Evolutionary conservation across 2,888 invertebrate species (phyloP), one percentile per base, ranked within the genome.

Genomic region (Dasysyrphus albostriatus): DNA sequence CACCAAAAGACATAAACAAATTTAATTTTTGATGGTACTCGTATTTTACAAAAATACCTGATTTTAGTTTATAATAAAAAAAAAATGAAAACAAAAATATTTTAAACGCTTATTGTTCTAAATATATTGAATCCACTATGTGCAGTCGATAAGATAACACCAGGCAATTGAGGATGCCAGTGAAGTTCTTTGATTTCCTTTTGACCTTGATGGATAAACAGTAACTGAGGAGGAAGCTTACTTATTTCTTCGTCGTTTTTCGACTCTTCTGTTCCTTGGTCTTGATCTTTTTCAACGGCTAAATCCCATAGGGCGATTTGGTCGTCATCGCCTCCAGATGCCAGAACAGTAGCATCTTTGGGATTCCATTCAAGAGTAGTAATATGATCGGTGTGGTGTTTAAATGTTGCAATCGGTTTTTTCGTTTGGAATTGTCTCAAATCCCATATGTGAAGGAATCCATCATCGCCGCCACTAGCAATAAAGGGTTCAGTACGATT

Each of bases 321-420:
- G 93, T 99, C 96, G 92, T 99, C 99, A 80, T 97, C 96, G 0
- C 98, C 98, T 3, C 95, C 96, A 0, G 98, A 98, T 2, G 98
- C 98, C 90, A 99, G 95, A 6, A 99, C 97, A 34, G 98, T 97
- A 0, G 96, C 95, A 92, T 99, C 99, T 3, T 94, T 94, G 88
- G 98, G 98, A 93, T 98, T 97, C 99, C 99, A 99, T 92, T 99
- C 98, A 6, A 99, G 96, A 0, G 98, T 98, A 0, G 98, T 99
- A 74, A 99, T 95, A 3, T 98, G 97, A 58, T 95, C 96, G 4
- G 96, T 96, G 92, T 99, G 99, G 91, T 99, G 98, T 92, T 98
- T 98, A 92, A 99, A 98, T 42, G 96, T 95, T 0, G 98, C 99
- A 5, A 98, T 96, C 6, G 98, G 96, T 61, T 95, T 95, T 93